phyloP scores from a whole-genome alignment of 2,888 invertebrate species.

The Hoplodrina ambigua region DNA sequence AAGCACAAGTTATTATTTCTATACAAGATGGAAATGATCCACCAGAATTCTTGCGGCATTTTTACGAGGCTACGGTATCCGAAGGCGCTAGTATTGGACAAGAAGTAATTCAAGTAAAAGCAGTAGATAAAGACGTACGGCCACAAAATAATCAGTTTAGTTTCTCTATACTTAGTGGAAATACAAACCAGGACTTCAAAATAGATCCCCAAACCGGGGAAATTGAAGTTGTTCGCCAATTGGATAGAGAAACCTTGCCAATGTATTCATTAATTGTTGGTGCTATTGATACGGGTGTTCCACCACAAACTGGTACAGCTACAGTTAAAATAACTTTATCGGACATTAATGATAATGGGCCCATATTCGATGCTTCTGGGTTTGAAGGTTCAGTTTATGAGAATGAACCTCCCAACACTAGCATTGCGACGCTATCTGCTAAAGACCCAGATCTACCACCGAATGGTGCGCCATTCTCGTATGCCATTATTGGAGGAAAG shows the following conservation, averaged over 20 bases:
- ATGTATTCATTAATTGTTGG: conserved; percentile 94
- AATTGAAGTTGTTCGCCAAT: conserved; percentile 93
- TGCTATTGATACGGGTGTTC: conserved; percentile 96
- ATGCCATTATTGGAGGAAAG: conserved; percentile 94
- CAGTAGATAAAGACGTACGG: conserved; percentile 97
- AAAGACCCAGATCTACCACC: conserved; percentile 97
- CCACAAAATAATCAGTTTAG: conserved; percentile 97
- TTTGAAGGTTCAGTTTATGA: conserved; percentile 95
- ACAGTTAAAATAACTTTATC: conserved; percentile 94
- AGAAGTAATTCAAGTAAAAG: conserved; percentile 94
- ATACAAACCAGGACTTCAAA: conserved; percentile 95
- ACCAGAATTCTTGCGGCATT: conserved; percentile 95
- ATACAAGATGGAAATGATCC: conserved; percentile 99
- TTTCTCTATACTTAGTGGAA: conserved; percentile 96
- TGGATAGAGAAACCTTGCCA: conserved; percentile 95
- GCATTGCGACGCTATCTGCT: conserved; percentile 95
- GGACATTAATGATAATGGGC: conserved; percentile 98
- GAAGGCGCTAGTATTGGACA: conserved; percentile 95
- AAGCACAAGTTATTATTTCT: conserved; percentile 97
- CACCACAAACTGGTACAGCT: conserved; percentile 97
- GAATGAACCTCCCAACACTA: conserved; percentile 96
- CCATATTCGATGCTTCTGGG: conserved; percentile 93
- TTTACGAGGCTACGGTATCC: conserved; percentile 94
- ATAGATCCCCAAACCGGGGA: conserved; percentile 96
- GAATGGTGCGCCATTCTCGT: conserved; percentile 97